phyloP scores from a whole-genome alignment of 2,797 vertebrate genomes.

The Austrolebias charrua region DNA sequence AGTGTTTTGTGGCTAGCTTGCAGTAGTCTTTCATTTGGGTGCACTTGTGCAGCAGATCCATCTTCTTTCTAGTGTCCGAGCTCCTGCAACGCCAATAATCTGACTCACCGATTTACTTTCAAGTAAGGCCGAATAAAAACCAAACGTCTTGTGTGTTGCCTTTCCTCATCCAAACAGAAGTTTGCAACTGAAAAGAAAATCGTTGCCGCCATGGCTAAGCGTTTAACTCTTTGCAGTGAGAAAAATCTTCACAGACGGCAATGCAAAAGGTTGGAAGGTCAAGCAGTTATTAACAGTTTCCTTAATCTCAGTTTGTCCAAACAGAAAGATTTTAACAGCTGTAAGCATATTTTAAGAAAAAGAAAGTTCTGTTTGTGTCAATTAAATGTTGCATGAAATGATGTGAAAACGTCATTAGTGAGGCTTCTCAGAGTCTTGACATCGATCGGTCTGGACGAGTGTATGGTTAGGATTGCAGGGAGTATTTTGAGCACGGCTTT shows the following conservation, averaged over 20 bases:
- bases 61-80: slow-evolving; percentile 8
- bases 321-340: background rate
- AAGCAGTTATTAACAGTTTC: too few species aligned
- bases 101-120: background rate
- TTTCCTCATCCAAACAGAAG: background rate
- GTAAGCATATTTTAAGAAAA: background rate
- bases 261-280: too few species aligned
- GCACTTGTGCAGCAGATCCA: background rate
- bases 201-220: background rate
- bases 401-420: background rate
- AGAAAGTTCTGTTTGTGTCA: background rate
- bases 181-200: background rate
- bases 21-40: slow-evolving; percentile 30
- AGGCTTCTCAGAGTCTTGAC: slow-evolving; percentile 6
- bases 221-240: background rate
- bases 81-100: background rate
- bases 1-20: slow-evolving; percentile 29
- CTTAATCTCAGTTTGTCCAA: slow-evolving; percentile 10
- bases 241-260: background rate
- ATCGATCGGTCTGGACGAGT: slow-evolving; percentile 15
- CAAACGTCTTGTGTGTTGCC: too few species aligned
- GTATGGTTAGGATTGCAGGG: slow-evolving; percentile 25
- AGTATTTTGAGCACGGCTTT: slow-evolving; percentile 45
- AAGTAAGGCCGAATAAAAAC: too few species aligned
- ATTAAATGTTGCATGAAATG: background rate